Percentiles rank a stretch among this genome's conserved stretches.
Conservation (phyloP, 2,888 invertebrate species). For the Orchesella flavescens region DNA sequence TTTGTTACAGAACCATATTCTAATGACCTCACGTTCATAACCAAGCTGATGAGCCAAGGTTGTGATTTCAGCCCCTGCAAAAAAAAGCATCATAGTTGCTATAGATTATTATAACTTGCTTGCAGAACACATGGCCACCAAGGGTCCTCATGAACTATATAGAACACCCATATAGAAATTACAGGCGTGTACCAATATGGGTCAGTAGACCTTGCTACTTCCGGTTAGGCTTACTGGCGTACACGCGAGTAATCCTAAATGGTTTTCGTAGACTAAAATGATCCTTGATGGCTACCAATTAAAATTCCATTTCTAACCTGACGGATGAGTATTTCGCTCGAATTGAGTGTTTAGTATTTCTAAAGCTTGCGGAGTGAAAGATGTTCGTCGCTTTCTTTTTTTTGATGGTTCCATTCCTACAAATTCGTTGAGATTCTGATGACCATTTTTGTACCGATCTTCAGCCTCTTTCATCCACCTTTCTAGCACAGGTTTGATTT, state of each 20-base stretch:
- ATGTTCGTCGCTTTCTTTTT: constrained; percentile 95
- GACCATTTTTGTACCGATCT: constrained; percentile 95
- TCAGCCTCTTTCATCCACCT: constrained; percentile 99
- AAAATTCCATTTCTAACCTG: constrained; percentile 79
- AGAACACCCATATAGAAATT: background rate
- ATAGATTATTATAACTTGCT: background rate
- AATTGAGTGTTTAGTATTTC: constrained; percentile 96
- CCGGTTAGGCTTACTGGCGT: too few species aligned
- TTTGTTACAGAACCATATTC: constrained; percentile 99
- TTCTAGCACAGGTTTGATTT: constrained; percentile 98
- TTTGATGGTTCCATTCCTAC: constrained; percentile 97
- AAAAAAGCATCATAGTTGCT: constrained; percentile 58
- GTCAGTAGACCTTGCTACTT: too few species aligned
- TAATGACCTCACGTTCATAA: constrained; percentile 96
- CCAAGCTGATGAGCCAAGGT: constrained; percentile 95
- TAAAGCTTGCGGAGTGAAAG: constrained; percentile 96
- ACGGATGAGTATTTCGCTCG: constrained; percentile 97
- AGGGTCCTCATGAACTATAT: too few species aligned
- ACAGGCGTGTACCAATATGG: background rate
- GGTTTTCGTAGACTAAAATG: too few species aligned
- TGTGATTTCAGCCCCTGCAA: constrained; percentile 95
- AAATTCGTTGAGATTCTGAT: constrained; percentile 95
- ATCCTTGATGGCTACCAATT: too few species aligned
- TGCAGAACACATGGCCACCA: too few species aligned
- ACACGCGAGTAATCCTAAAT: too few species aligned